These are phyloP conservation scores for Itoplectis maculator DNA, from an alignment of 2,888 invertebrate species.

Conservation along the genomic window DNA sequence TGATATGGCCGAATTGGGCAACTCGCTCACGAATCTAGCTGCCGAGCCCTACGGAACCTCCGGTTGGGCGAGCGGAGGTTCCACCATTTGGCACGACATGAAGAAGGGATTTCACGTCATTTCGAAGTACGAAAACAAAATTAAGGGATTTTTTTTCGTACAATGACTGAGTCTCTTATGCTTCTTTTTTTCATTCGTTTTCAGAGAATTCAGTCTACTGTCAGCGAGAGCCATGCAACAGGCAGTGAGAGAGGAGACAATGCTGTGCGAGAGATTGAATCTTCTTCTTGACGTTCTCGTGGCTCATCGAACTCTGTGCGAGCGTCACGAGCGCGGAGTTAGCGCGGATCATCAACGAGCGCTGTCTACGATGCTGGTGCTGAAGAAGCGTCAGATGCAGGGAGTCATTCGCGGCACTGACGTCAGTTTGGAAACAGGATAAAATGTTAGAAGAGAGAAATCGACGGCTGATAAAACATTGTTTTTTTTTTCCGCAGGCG, in stretches of 20 bases:
- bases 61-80: conserved; percentile 84
- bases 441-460: no score
- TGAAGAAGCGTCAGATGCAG: conserved; percentile 88
- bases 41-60: conserved; percentile 82
- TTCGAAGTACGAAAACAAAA: conserved; percentile 83
- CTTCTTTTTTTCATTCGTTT: conserved; percentile 65
- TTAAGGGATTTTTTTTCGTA: conserved; percentile 1
- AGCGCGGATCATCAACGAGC: conserved; percentile 88
- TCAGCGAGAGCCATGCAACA: conserved; percentile 86
- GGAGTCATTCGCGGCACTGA: conserved; percentile 88
- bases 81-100: conserved; percentile 85
- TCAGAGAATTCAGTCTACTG: conserved; percentile 85
- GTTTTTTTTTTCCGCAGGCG: conserved; percentile 83
- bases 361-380: conserved; percentile 87
- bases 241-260: conserved; percentile 86
- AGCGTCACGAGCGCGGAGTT: conserved; percentile 87
- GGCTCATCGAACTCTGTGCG: conserved; percentile 87
- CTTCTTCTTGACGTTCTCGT: conserved; percentile 86
- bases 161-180: not conserved
- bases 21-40: conserved; percentile 85
- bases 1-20: conserved; percentile 86
- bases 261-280: conserved; percentile 86
- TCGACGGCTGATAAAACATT: not conserved
- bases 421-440: no score
- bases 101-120: conserved; percentile 86